These are phyloP conservation scores for Cataglyphis cursor DNA, from an alignment of 2,888 invertebrate genomes.

Conservation along the genomic window DNA sequence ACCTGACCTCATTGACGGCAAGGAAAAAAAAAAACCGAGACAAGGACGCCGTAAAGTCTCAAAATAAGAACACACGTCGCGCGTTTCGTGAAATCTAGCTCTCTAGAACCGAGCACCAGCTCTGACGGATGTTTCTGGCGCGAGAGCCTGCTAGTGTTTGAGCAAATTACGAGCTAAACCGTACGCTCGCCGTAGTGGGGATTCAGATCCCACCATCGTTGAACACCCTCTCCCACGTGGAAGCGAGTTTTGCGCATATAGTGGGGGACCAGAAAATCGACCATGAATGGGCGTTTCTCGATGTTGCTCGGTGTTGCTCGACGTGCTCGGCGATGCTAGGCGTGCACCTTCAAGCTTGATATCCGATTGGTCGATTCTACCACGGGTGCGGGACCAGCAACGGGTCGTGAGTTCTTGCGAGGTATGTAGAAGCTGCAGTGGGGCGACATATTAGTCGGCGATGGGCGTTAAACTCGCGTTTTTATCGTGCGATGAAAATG, in stretches of 20 bases:
- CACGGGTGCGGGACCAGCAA: conserved; percentile 37
- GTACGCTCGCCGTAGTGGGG: conserved; percentile 74
- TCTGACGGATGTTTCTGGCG: conserved; percentile 84
- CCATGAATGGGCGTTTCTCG: conserved; percentile 64
- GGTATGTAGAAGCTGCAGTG: conserved; percentile 65
- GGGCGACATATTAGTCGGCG: conserved; percentile 77
- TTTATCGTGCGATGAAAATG: conserved; percentile 85
- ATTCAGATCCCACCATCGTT: conserved; percentile 59
- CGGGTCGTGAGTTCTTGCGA: conserved; percentile 56
- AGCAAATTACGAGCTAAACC: conserved; percentile 86
- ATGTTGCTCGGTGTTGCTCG: background rate
- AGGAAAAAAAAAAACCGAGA: conserved; percentile 5
- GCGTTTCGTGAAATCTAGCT: conserved; percentile 16
- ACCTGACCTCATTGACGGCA: conserved; percentile 3
- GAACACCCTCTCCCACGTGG: background rate
- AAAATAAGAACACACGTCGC: conserved; percentile 26
- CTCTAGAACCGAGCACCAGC: conserved; percentile 54
- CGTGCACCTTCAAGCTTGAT: conserved; percentile 67
- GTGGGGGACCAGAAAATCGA: conserved; percentile 68
- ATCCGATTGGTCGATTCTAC: conserved; percentile 73
- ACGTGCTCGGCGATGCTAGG: conserved; percentile 59
- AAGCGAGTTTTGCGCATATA: background rate
- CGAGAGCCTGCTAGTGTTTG: conserved; percentile 86
- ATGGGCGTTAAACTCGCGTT: conserved; percentile 86
- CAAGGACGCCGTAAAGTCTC: background rate